phyloP scores from a whole-genome alignment of 2,888 invertebrate genomes.

The Prenolepis imparis region DNA sequence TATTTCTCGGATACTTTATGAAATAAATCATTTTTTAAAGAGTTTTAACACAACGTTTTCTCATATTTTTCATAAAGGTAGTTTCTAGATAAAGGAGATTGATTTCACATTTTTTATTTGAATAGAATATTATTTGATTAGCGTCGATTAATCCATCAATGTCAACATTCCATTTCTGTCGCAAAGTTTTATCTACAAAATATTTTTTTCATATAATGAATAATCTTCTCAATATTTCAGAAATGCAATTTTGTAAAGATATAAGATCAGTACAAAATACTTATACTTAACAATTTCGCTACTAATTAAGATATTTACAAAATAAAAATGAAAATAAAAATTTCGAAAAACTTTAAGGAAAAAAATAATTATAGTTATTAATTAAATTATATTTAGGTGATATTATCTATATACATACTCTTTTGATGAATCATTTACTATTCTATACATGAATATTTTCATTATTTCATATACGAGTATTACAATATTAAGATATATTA shows the following conservation, averaged over 20 bases:
- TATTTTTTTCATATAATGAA: neutral
- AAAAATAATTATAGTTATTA: neutral
- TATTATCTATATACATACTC: neutral
- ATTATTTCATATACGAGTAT: neutral
- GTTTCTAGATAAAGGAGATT: neutral
- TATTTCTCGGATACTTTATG: conserved; percentile 10
- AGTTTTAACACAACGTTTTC: conserved; percentile 5
- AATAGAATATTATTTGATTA: neutral
- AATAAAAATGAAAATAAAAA: too few species aligned
- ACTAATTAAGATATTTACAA: too few species aligned
- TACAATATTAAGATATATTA: neutral
- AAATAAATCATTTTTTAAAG: conserved; percentile 27
- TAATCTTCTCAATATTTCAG: neutral
- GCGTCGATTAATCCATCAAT: neutral
- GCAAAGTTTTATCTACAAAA: neutral
- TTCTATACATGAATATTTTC: neutral
- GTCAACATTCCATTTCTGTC: neutral
- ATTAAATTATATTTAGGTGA: neutral
- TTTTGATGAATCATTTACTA: neutral
- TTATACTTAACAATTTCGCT: neutral
- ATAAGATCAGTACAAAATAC: neutral
- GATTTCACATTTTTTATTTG: neutral
- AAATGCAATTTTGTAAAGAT: neutral
- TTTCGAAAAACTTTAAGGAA: too few species aligned
- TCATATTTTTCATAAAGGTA: neutral